Percentiles rank a stretch among this genome's conserved stretches.
phyloP scores from a whole-genome alignment of 2,797 vertebrate species.

The Gouania willdenowi region DNA sequence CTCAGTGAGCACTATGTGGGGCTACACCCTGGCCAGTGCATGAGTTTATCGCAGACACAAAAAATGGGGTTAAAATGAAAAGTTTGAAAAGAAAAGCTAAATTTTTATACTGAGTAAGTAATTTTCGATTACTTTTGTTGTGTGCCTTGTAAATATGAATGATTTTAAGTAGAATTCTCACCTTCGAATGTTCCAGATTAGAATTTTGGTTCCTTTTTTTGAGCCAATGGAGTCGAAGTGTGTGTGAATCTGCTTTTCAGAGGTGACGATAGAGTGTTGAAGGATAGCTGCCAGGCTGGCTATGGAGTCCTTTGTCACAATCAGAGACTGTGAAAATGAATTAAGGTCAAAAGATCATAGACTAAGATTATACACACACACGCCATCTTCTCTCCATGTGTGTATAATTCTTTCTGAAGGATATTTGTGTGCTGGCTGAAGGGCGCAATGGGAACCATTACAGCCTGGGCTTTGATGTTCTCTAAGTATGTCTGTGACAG shows the following conservation, averaged over 20 bases:
- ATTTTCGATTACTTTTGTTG: no score
- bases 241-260: conserved; percentile 70
- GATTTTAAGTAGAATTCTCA: conserved; percentile 39
- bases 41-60: no score
- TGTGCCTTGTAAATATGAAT: no score
- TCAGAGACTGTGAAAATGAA: conserved; percentile 71
- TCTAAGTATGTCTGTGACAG: conserved; percentile 82
- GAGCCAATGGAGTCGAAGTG: conserved; percentile 78
- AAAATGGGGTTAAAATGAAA: no score
- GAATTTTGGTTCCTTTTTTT: conserved; percentile 82
- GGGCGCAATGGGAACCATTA: conserved; percentile 80
- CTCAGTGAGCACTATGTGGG: no score
- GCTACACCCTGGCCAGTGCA: no score
- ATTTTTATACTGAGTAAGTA: no score
- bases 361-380: neutral
- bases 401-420: conserved; percentile 26
- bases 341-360: conserved; percentile 55
- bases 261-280: conserved; percentile 76
- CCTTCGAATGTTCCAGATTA: conserved; percentile 85
- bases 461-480: conserved; percentile 76
- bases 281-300: conserved; percentile 81
- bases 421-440: conserved; percentile 83
- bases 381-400: neutral
- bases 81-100: no score
- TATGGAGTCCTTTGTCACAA: conserved; percentile 80